These are phyloP conservation scores for Entomobrya multifasciata DNA, from an alignment of 2,888 invertebrate genomes.

Conservation along the genomic window DNA sequence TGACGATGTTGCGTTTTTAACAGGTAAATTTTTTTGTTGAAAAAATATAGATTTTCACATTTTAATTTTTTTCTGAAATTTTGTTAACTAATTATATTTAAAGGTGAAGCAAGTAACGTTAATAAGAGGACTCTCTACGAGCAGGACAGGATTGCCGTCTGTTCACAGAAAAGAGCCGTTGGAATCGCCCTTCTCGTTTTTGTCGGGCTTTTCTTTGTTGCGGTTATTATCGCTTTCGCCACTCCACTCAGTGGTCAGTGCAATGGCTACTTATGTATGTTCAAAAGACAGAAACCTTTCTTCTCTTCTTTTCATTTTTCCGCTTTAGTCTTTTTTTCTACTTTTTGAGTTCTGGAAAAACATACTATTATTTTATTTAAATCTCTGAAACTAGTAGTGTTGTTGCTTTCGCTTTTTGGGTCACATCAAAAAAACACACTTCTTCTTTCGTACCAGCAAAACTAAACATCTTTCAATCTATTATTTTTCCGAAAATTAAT, in stretches of 20 bases:
- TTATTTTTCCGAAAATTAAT: constrained; percentile 3
- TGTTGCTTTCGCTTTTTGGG: constrained; percentile 5
- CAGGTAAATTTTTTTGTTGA: no score
- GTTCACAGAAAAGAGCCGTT: constrained; percentile 92
- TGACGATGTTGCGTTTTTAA: constrained; percentile 95
- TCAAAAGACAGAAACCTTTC: constrained; percentile 35
- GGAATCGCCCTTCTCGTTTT: constrained; percentile 90
- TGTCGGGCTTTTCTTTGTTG: constrained; percentile 89
- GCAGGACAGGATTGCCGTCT: constrained; percentile 90
- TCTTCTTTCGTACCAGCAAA: not conserved
- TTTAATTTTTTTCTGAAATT: not conserved
- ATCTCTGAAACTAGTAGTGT: not conserved
- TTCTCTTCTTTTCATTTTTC: constrained; percentile 52
- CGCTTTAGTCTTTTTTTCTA: constrained; percentile 37
- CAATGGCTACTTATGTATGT: constrained; percentile 69
- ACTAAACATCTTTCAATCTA: not conserved
- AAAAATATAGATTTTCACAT: no score
- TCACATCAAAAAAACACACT: not conserved
- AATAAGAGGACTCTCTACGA: constrained; percentile 87
- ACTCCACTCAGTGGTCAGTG: constrained; percentile 85
- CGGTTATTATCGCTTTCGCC: constrained; percentile 94
- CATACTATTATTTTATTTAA: not conserved
- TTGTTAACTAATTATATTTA: no score
- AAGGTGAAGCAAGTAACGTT: constrained; percentile 80
- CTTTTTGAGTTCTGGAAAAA: not conserved